phyloP scores from a whole-genome alignment of 2,888 invertebrate species.

The Acronicta alni region DNA sequence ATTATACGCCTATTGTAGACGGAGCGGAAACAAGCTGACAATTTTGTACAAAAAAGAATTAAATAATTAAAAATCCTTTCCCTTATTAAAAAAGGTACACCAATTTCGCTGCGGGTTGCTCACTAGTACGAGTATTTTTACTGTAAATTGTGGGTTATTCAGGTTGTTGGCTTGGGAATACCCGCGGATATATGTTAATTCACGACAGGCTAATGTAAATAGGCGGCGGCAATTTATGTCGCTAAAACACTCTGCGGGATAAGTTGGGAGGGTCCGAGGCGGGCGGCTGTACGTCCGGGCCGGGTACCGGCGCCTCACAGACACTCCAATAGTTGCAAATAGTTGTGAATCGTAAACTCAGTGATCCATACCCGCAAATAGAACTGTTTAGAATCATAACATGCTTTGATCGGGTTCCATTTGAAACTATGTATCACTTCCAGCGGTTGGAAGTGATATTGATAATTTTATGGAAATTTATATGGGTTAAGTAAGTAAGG shows the following conservation, averaged over 20 bases:
- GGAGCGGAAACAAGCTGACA: constrained; percentile 44
- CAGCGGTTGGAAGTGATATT: constrained; percentile 20
- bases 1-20: constrained; percentile 42
- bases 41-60: constrained; percentile 51
- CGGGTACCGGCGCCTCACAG: neutral
- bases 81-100: constrained; percentile 64
- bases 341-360: constrained; percentile 66
- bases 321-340: constrained; percentile 61
- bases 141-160: constrained; percentile 67
- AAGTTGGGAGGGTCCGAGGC: constrained; percentile 61
- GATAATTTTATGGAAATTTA: constrained; percentile 33
- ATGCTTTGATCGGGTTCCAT: constrained; percentile 15
- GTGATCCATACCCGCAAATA: constrained; percentile 66
- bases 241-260: constrained; percentile 79
- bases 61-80: constrained; percentile 62
- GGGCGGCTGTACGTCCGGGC: constrained; percentile 19
- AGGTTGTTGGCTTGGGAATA: constrained; percentile 80
- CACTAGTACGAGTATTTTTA: constrained; percentile 43
- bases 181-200: constrained; percentile 86
- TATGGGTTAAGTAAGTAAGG: no score
- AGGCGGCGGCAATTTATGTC: constrained; percentile 83
- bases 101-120: constrained; percentile 52
- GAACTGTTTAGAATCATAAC: constrained; percentile 40
- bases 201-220: constrained; percentile 82
- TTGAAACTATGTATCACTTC: constrained; percentile 27